Conservation (phyloP, 2,113 vertebrate species). For the Chaetops frenatus region DNA sequence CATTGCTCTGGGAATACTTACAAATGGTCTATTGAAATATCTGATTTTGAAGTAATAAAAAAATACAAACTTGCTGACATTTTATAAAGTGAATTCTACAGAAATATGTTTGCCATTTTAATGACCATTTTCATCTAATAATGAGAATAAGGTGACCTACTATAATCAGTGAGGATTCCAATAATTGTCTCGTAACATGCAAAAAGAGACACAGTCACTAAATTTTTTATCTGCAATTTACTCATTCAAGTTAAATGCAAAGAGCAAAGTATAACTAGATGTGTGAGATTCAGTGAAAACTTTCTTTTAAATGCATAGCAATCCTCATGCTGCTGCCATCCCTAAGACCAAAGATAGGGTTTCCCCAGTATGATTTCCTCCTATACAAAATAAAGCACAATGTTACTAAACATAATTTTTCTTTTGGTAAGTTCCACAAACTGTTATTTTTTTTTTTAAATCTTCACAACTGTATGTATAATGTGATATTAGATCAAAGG, state of each 20-base stretch:
- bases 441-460: neutral
- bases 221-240: slow-evolving; percentile 44
- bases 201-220: neutral
- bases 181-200: neutral
- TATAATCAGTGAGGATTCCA: slow-evolving; percentile 1
- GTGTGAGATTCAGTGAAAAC: neutral
- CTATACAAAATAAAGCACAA: neutral
- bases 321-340: neutral
- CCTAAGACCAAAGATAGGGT: neutral
- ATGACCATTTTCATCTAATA: slow-evolving; percentile 67
- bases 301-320: neutral
- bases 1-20: slow-evolving; percentile 71
- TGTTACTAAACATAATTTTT: neutral
- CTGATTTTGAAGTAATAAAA: slow-evolving; percentile 77
- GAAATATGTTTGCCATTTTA: slow-evolving; percentile 70
- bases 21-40: slow-evolving; percentile 70
- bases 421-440: neutral
- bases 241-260: neutral
- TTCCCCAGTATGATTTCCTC: neutral
- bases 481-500: slow-evolving; percentile 5
- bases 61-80: slow-evolving; percentile 71
- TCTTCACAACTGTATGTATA: neutral
- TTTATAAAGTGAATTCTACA: slow-evolving; percentile 71
- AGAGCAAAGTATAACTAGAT: neutral
- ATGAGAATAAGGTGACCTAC: slow-evolving; percentile 40